Evolutionary conservation across 2,797 vertebrate species (phyloP).

Genomic region (Acanthiza pusilla): DNA sequence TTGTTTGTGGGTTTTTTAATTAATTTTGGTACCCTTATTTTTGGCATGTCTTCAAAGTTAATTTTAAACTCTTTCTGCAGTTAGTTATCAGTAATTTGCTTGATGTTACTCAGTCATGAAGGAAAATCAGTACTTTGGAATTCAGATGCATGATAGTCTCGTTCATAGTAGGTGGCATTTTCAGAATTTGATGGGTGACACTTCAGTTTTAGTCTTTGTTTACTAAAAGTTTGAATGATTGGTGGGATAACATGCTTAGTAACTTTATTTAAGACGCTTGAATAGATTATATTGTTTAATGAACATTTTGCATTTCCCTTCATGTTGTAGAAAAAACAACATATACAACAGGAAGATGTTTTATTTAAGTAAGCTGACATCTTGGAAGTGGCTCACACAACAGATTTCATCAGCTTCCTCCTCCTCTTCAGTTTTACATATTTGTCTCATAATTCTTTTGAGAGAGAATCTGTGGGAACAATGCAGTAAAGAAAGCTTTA

Average conservation of each 20-base stretch:
- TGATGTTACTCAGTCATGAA: background rate
- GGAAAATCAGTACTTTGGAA: background rate
- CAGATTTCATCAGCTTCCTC: slow-evolving; percentile 24
- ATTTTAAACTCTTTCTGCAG: background rate
- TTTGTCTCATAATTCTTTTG: slow-evolving; percentile 14
- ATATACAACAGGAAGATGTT: background rate
- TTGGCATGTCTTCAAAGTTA: background rate
- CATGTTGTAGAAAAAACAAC: accelerated
- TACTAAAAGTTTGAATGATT: background rate
- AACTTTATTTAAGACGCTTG: background rate
- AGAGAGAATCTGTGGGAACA: slow-evolving; percentile 14
- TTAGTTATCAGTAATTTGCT: background rate
- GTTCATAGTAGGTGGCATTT: background rate
- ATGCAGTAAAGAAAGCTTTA: slow-evolving; percentile 2
- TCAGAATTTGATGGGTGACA: background rate
- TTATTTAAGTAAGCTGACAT: background rate
- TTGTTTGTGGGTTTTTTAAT: background rate
- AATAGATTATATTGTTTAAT: background rate
- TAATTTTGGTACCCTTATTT: background rate
- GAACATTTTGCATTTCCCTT: background rate
- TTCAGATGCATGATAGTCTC: background rate
- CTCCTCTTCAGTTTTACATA: background rate
- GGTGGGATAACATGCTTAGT: background rate
- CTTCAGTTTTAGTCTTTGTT: background rate
- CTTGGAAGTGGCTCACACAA: slow-evolving; percentile 1